Conservation (phyloP, 2,113 vertebrate species). For the Seriola aureovittata region DNA sequence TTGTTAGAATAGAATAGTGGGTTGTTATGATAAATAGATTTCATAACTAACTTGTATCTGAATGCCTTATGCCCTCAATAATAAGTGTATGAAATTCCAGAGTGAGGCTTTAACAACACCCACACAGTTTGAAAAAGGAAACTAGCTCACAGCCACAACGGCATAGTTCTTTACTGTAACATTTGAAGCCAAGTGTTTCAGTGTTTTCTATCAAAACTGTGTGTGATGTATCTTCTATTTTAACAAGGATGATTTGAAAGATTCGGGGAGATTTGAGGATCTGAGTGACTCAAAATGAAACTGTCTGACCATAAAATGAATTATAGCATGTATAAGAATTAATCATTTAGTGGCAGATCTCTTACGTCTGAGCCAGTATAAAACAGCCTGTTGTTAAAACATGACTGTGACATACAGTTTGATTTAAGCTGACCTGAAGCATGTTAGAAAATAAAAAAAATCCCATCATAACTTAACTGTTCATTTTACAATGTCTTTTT, state of each 20-base stretch:
- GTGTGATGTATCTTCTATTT: neutral
- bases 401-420: neutral
- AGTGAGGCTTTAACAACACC: constrained; percentile 49
- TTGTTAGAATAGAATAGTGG: neutral
- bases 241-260: neutral
- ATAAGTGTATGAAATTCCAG: constrained; percentile 32
- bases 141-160: constrained; percentile 35
- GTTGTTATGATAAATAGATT: neutral
- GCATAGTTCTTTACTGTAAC: constrained; percentile 20
- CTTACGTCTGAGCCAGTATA: neutral
- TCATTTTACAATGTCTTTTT: constrained; percentile 46
- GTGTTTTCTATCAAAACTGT: constrained; percentile 2
- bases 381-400: neutral
- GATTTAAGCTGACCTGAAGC: neutral
- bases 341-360: neutral
- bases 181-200: neutral
- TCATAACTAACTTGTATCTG: neutral
- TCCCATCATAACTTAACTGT: constrained; percentile 12
- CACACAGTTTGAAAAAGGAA: constrained; percentile 65
- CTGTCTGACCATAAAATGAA: neutral
- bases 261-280: neutral
- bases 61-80: constrained; percentile 9
- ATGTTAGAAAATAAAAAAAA: neutral
- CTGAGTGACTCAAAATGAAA: neutral
- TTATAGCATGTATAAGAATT: neutral